Conservation (phyloP, 2,888 invertebrate species). For the Eupithecia vulgata region DNA sequence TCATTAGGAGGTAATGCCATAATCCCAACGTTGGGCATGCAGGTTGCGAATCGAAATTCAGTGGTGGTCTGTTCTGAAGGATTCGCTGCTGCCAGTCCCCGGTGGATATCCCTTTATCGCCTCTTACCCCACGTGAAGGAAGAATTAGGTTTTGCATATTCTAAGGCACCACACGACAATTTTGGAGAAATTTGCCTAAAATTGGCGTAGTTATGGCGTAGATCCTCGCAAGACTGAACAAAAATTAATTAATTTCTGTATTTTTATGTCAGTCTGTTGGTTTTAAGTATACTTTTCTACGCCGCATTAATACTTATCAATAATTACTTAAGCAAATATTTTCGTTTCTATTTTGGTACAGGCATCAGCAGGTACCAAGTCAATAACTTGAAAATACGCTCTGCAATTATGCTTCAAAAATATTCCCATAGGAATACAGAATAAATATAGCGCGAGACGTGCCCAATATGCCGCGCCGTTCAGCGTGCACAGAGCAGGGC, state of each 20-base stretch:
- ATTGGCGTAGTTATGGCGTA: no score
- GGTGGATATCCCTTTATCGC: background rate
- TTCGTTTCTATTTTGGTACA: background rate
- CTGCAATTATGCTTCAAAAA: constrained; percentile 25
- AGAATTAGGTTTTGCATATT: background rate
- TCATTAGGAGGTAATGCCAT: background rate
- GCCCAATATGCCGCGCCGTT: constrained; percentile 22
- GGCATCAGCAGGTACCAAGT: background rate
- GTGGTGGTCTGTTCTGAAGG: background rate
- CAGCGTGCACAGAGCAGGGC: constrained; percentile 6
- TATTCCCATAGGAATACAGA: constrained; percentile 24
- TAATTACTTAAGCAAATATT: background rate
- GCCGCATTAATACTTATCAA: background rate
- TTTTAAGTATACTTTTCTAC: background rate
- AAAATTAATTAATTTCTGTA: background rate
- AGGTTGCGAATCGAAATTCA: no score
- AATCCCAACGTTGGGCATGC: background rate
- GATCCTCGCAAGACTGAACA: background rate
- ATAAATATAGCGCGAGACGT: constrained; percentile 26
- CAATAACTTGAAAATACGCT: constrained; percentile 10
- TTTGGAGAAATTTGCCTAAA: background rate
- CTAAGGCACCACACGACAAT: background rate
- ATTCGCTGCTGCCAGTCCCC: background rate
- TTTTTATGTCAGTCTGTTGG: background rate
- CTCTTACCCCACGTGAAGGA: no score